Conservation (phyloP, 2,113 vertebrate species). For the Muntiacus muntjak region DNA sequence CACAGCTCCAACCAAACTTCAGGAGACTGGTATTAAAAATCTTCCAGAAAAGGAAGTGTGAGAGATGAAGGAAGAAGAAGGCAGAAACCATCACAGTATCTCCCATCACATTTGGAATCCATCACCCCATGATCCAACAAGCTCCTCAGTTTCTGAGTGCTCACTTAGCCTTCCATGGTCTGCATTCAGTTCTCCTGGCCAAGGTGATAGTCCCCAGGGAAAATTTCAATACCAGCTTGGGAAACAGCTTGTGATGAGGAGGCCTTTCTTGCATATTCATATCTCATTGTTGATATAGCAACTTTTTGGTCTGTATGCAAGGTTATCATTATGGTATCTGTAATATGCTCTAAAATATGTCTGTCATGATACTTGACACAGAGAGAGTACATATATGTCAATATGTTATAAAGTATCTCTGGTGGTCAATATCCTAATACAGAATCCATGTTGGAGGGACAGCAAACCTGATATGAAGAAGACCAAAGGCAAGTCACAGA, state of each 20-base stretch:
- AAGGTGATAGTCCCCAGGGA: too few relatives aligned
- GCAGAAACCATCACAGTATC: background rate
- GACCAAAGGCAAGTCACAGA: background rate
- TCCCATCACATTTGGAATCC: background rate
- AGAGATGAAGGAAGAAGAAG: background rate
- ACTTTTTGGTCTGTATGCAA: background rate
- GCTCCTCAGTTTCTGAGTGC: background rate
- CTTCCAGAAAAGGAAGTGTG: background rate
- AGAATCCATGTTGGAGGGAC: background rate
- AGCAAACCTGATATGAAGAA: background rate
- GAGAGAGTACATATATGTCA: background rate
- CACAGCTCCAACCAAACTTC: background rate
- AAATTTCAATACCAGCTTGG: background rate
- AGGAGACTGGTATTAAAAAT: background rate
- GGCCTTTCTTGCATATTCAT: background rate
- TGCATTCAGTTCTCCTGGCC: background rate
- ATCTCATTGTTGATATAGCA: background rate
- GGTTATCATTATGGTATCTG: background rate
- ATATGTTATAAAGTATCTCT: background rate
- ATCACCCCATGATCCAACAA: background rate
- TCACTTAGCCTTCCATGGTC: background rate
- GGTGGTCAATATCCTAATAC: rapidly evolving
- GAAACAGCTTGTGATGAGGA: background rate
- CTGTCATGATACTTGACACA: background rate
- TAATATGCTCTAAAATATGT: background rate